Percentiles rank a stretch among this genome's conserved stretches.
Conservation (phyloP, 2,888 invertebrate genomes). For the Drosophila greeni region DNA sequence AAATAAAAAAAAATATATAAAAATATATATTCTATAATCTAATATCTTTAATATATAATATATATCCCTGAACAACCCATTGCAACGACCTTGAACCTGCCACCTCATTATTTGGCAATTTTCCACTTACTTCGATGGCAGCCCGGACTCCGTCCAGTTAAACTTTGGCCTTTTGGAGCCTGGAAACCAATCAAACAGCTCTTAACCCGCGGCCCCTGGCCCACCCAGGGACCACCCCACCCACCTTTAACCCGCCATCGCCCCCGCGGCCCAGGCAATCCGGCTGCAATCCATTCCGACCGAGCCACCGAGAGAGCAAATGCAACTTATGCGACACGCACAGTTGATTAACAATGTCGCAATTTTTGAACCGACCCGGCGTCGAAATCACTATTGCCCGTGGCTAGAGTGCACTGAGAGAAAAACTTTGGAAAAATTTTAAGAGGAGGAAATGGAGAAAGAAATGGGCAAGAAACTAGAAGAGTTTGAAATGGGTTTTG, state of each 20-base stretch:
- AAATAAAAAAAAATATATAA: neutral
- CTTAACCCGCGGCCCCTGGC: neutral
- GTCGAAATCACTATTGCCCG: conserved; percentile 18
- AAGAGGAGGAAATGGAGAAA: neutral
- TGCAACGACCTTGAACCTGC: conserved; percentile 13
- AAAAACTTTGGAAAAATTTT: too few relatives aligned
- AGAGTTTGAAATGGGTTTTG: too few relatives aligned
- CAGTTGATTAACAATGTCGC: conserved; percentile 71
- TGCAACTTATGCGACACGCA: conserved; percentile 63
- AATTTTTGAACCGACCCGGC: conserved; percentile 52
- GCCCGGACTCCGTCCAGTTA: conserved; percentile 6
- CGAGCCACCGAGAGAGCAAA: conserved; percentile 34
- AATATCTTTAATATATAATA: neutral
- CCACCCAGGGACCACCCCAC: too few relatives aligned
- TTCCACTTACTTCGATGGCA: conserved; percentile 29
- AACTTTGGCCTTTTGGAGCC: conserved; percentile 15
- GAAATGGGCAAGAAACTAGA: too few relatives aligned
- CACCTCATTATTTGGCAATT: conserved; percentile 24
- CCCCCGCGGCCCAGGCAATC: conserved; percentile 6
- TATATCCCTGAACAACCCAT: too few relatives aligned
- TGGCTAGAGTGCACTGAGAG: neutral
- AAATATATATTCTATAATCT: neutral
- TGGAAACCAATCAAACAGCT: conserved; percentile 32
- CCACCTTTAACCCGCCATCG: neutral
- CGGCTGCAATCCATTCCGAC: conserved; percentile 17